phyloP scores from a whole-genome alignment of 2,113 vertebrate genomes.

The Accipiter cooperii region DNA sequence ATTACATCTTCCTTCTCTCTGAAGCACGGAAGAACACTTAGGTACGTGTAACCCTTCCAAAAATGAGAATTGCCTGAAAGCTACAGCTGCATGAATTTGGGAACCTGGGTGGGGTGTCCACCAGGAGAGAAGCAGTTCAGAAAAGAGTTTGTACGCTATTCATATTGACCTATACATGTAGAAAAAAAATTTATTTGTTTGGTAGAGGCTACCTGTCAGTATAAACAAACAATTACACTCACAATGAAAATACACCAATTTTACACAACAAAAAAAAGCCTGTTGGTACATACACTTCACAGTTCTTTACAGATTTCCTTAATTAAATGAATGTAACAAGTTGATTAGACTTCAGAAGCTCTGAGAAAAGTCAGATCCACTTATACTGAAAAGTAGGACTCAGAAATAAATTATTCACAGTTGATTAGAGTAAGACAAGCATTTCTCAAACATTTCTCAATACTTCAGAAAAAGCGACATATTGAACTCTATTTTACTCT shows the following conservation, averaged over 20 bases:
- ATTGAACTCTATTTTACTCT: constrained; percentile 76
- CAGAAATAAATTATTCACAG: constrained; percentile 79
- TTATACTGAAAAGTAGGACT: constrained; percentile 72
- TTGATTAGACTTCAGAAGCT: constrained; percentile 68
- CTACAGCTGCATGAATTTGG: background rate
- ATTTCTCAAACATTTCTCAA: constrained; percentile 73
- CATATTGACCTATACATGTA: background rate
- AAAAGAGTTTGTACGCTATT: background rate
- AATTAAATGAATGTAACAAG: constrained; percentile 69
- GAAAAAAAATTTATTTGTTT: background rate
- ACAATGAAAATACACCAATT: background rate
- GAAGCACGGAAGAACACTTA: background rate
- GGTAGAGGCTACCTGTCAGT: background rate
- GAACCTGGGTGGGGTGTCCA: background rate
- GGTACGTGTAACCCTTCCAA: background rate
- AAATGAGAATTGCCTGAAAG: background rate
- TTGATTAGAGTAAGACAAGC: constrained; percentile 78
- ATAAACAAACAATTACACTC: background rate
- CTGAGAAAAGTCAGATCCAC: constrained; percentile 68
- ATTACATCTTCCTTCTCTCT: background rate
- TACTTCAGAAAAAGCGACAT: constrained; percentile 73
- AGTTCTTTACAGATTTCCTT: constrained; percentile 46
- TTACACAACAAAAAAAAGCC: background rate
- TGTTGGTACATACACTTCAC: background rate
- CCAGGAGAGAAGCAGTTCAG: background rate